These are phyloP conservation scores for Sepiola atlantica DNA, from an alignment of 2,888 invertebrate species.

Conservation along the genomic window DNA sequence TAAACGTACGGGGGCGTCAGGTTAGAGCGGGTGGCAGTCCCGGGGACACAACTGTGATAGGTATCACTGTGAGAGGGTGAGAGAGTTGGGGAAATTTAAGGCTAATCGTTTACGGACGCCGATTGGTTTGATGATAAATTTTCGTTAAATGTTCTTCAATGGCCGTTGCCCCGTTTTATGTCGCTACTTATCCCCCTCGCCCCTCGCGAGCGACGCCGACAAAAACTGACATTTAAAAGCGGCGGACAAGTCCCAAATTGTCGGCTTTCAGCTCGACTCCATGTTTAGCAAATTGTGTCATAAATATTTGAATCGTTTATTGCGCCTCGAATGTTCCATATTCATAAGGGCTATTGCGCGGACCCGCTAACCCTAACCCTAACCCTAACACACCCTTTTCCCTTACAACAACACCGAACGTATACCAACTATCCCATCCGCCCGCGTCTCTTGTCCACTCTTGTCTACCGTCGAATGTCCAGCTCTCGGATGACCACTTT, in stretches of 20 bases:
- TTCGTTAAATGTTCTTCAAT: background rate
- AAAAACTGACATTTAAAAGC: constrained; percentile 3
- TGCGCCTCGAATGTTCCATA: background rate
- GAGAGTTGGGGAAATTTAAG: background rate
- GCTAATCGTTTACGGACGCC: background rate
- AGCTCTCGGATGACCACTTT: background rate
- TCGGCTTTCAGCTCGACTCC: background rate
- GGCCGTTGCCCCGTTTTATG: background rate
- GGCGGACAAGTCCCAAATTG: background rate
- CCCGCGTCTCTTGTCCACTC: background rate
- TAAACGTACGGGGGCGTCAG: no score
- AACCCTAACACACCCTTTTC: no score
- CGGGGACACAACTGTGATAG: background rate
- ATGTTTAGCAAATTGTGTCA: background rate
- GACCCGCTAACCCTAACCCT: no score
- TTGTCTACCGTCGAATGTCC: background rate
- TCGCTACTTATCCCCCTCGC: background rate
- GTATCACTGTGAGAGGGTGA: background rate
- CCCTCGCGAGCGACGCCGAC: background rate
- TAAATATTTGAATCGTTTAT: constrained; percentile 8
- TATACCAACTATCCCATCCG: constrained; percentile 2
- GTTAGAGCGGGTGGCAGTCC: no score
- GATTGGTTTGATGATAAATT: constrained; percentile 3
- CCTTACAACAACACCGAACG: no score
- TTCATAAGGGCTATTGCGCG: background rate